Conservation (phyloP, 1,140 invertebrate genomes). For the Macrostomum lignano region DNA sequence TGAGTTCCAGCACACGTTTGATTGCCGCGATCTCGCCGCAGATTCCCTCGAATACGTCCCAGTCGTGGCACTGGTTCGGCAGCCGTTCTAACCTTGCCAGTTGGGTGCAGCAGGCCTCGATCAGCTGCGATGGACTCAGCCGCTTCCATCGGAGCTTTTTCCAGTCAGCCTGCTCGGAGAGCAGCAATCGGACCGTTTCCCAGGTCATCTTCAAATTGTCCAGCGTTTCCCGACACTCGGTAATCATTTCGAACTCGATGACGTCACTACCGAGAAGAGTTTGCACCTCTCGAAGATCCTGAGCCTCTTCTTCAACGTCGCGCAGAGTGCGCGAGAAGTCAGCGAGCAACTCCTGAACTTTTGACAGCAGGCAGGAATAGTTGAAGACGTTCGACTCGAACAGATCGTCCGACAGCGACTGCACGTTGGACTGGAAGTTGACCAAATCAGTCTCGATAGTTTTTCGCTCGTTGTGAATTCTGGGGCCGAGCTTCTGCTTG, state of each 20-base stretch:
- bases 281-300: slow-evolving; percentile 24
- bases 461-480: slow-evolving; percentile 25
- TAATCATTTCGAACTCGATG: slow-evolving; percentile 22
- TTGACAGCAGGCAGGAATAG: slow-evolving; percentile 14
- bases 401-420: slow-evolving; percentile 13
- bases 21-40: too few species aligned
- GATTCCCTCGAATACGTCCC: too few species aligned
- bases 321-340: slow-evolving; percentile 15
- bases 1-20: slow-evolving; percentile 20
- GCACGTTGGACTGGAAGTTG: slow-evolving; percentile 16
- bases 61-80: too few species aligned
- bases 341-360: slow-evolving; percentile 18
- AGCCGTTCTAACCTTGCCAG: slow-evolving; percentile 17
- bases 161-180: slow-evolving; percentile 19
- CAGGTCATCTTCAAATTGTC: slow-evolving; percentile 23
- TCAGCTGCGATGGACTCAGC: slow-evolving; percentile 19
- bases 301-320: slow-evolving; percentile 21
- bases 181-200: slow-evolving; percentile 18
- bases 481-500: slow-evolving; percentile 25
- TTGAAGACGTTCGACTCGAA: slow-evolving; percentile 18
- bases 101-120: slow-evolving; percentile 21
- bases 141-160: slow-evolving; percentile 25
- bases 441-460: slow-evolving; percentile 21
- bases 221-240: slow-evolving; percentile 17
- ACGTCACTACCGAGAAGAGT: slow-evolving; percentile 22